These are phyloP conservation scores for Distichodus sexfasciatus DNA, from an alignment of 2,797 vertebrate genomes.

Conservation along the genomic window DNA sequence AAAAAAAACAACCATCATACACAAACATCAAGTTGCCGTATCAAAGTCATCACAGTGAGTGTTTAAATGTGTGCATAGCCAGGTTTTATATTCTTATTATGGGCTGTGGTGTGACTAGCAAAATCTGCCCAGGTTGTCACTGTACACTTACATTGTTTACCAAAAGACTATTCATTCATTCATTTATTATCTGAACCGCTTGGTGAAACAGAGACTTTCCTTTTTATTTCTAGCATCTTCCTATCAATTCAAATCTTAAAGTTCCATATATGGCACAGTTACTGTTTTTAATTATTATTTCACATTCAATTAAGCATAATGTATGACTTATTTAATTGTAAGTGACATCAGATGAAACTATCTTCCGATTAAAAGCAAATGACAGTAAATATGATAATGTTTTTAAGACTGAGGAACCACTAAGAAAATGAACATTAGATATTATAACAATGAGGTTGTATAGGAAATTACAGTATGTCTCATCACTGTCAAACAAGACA, in stretches of 20 bases:
- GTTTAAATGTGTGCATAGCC: neutral
- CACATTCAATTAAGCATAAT: neutral
- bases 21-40: neutral
- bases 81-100: neutral
- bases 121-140: no score
- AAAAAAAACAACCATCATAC: no score
- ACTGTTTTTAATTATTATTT: neutral
- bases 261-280: neutral
- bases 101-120: neutral
- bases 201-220: no score
- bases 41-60: neutral
- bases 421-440: neutral
- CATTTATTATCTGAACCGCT: no score
- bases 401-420: neutral
- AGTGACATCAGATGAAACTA: neutral
- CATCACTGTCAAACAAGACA: neutral
- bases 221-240: no score
- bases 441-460: neutral
- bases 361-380: neutral
- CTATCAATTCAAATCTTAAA: no score
- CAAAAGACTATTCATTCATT: no score
- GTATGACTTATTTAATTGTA: neutral
- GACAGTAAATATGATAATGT: neutral
- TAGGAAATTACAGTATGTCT: neutral
- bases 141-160: no score